Conservation (phyloP, 2,113 vertebrate species). For the Callorhinus ursinus region DNA sequence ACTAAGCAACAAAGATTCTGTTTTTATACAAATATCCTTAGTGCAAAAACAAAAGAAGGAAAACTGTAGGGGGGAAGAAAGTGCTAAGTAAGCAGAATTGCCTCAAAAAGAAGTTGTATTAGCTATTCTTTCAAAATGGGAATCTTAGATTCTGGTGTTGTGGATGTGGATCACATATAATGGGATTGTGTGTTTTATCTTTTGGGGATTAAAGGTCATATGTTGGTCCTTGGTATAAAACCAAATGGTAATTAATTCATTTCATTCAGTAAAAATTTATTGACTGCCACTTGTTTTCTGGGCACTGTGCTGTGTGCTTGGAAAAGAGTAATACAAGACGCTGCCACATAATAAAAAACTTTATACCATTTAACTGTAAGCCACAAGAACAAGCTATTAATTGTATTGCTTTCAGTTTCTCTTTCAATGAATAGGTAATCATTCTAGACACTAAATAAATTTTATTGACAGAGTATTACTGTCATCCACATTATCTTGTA, state of each 20-base stretch:
- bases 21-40: slow-evolving; percentile 77
- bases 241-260: background rate
- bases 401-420: slow-evolving; percentile 50
- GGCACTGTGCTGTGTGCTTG: background rate
- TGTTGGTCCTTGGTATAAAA: background rate
- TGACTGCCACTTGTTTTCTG: background rate
- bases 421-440: slow-evolving; percentile 34
- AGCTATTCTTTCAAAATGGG: background rate
- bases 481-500: background rate
- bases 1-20: slow-evolving; percentile 79
- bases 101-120: background rate
- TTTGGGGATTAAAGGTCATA: background rate
- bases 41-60: slow-evolving; percentile 75
- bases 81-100: slow-evolving; percentile 63
- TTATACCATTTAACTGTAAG: background rate
- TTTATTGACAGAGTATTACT: background rate
- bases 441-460: background rate
- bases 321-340: background rate
- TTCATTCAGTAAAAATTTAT: slow-evolving; percentile 20
- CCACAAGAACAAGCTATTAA: background rate
- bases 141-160: background rate
- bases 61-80: slow-evolving; percentile 52
- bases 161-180: background rate
- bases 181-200: slow-evolving; percentile 7
- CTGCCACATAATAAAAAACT: background rate